Base-by-base conservation (phyloP, 2,888 invertebrate species). In the Macrophya annulata region DNA sequence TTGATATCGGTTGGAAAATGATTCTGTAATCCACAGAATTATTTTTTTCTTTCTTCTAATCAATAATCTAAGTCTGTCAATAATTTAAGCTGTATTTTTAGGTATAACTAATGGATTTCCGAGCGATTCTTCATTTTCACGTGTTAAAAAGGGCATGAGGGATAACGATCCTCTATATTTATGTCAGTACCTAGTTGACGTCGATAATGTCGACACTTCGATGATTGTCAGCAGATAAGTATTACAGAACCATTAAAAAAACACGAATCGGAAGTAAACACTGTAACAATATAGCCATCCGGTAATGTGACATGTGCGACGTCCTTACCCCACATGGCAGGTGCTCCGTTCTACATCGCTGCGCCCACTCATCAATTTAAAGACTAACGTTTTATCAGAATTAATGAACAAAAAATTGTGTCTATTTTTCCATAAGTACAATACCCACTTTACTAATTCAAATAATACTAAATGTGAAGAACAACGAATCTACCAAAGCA, bases 231-330 rank as follows among this genome's bases (percentile, higher is more conserved):
- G 37, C 10, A 15, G 68, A 68, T 68, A 6, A 68, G 68, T 68
- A 37, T 68, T 68, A 37, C 37, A 68, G 37, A 37, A 8, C 17
- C 68, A 37, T 68, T 68, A 37, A 68, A 68, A 68, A 68, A 37
- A 68, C 68, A 68, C 17, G 25, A 62, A 4, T 68, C 68, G 31
- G 37, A 37, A 68, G 37, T 68, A 68, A 68, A 68, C 37, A 37
- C 68, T 68, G 37, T 68, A 17, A 68, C 68, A 25, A 37, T 68
- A 37, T 37, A 68, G 37, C 37, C 31, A 37, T 17, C 12, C 15
- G 68, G 68, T 8, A 17, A 68, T 68, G 68, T 37, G 68, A 68
- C 68, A 68, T 68, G 37, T 68, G 68, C 17, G 68, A 68, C 25
- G 17, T 37, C 37, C 6, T 21, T 17, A 37, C 68, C 68, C 68